Evolutionary conservation across 2,888 invertebrate species (phyloP), one percentile per base, ranked within the genome.

Genomic region (Tenthredo amoena): DNA sequence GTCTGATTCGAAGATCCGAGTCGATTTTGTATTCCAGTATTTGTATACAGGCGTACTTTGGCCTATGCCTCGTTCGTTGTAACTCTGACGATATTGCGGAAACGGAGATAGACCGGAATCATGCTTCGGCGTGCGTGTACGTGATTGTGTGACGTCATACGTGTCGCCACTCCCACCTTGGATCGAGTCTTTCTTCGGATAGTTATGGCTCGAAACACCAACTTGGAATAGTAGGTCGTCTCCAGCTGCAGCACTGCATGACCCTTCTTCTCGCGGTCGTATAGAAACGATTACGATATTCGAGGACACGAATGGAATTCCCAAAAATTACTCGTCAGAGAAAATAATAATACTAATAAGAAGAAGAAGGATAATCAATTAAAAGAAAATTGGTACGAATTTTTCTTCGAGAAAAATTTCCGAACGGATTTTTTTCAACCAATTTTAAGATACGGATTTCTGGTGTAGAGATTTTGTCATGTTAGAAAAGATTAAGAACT

Each of bases 111-210:
- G 86, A 87, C 90, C 90, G 91, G 91, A 91, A 90, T 91, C 91
- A 91, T 88, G 91, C 90, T 91, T 86, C 89, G 91, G 91, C 87
- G 89, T 91, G 90, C 91, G 89, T 89, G 88, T 81, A 65, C 83
- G 83, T 83, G 83, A 65, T 83, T 47, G 50, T 58, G 83, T 83
- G 83, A 83, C 83, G 83, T 83, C 65, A 71, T 68, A 71, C 71
- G 68, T 83, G 83, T 83, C 83, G 83, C 83, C 83, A 71, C 83
- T 83, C 83, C 83, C 83, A 68, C 83, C 71, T 83, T 43, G 81
- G 81, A 62, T 81, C 62, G 10, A 81, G n/a, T 81, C 65, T 62
- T 62, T 62, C 55, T 77, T 31, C 37, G 31, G 15, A 40, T 50
- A 47, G 47, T 47, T 47, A 55, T 77, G 50, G 50, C 31, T 34